phyloP scores from a whole-genome alignment of 2,888 invertebrate genomes.

The Dicyrtomina minuta region DNA sequence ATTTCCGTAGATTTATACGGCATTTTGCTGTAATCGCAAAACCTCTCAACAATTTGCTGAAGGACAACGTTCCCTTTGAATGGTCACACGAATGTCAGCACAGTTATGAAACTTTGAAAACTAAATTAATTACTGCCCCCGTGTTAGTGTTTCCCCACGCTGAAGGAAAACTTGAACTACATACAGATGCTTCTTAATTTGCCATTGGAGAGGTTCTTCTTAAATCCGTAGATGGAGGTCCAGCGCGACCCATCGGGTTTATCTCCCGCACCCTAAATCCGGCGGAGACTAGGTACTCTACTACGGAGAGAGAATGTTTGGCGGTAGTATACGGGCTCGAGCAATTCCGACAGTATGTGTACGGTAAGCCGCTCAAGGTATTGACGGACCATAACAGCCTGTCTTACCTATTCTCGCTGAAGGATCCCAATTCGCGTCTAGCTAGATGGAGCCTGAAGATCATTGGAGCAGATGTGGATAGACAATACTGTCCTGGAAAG shows the following conservation, averaged over 20 bases:
- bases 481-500: constrained; percentile 56
- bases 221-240: constrained; percentile 41
- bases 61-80: constrained; percentile 4
- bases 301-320: constrained; percentile 57
- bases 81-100: constrained; percentile 18
- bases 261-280: constrained; percentile 38
- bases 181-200: no score
- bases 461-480: constrained; percentile 55
- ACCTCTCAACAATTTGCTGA: constrained; percentile 17
- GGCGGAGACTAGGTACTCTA: constrained; percentile 56
- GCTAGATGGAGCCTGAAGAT: constrained; percentile 57
- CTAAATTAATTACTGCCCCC: constrained; percentile 5
- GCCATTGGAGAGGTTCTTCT: constrained; percentile 50
- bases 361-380: constrained; percentile 55
- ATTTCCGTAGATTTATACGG: constrained; percentile 39
- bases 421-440: constrained; percentile 57
- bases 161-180: no score
- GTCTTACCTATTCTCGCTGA: constrained; percentile 57
- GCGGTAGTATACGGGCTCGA: constrained; percentile 55
- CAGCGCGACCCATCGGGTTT: constrained; percentile 35
- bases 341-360: constrained; percentile 57
- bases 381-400: constrained; percentile 59
- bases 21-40: constrained; percentile 15
- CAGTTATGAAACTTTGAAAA: neutral
- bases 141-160: constrained; percentile 1